Base-by-base conservation (phyloP, 2,113 vertebrate genomes). In the Sus scrofa region DNA sequence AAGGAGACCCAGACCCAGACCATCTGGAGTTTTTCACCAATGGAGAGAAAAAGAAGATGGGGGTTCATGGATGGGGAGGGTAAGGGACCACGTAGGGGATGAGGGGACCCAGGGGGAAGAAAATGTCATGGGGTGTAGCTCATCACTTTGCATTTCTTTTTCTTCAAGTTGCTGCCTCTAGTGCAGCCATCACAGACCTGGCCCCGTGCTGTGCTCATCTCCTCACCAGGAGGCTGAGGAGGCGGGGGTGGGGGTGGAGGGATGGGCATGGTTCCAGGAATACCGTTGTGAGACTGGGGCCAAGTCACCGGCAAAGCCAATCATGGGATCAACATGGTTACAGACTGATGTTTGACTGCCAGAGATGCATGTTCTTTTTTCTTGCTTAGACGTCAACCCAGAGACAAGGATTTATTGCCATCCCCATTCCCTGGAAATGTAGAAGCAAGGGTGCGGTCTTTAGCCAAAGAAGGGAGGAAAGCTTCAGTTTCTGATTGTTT, bases 201-300 rank as follows among this genome's bases (percentile, higher is more conserved):
- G 39, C 1, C 13, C 30, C 26, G 39, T 18, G 54, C 1, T 44
- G 44, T 44, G 44, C 44, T 30, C 26, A 13, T 30, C 22, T 74
- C 1, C 15, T 79, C 1, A 5, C 27, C 27, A 52, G 8, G 71
- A 73, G 65, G 11, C 39, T 8, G 50, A 58, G 26, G 70, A 32
- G 18, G 52, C 34, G 30, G 52, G 62, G 30, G n/a, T 32, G 11
- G 44, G 44, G 44, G 44, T 44, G 44, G 44, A 8, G 44, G 44
- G 44, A 44, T 44, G 44, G 44, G 5, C 8, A 8, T 44, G 32
- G 12, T 6, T 0, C 18, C 56, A 70, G 52, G 16, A 32, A 7
- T 32, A 26, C 6, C 2, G 1, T 0, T 1, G 15, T 22, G 50
- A 7, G 34, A 44, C 0, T 1, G 63, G 30, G 27, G 6, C 39